phyloP scores from a whole-genome alignment of 1,140 invertebrate genomes.

The Drosophila parvula region DNA sequence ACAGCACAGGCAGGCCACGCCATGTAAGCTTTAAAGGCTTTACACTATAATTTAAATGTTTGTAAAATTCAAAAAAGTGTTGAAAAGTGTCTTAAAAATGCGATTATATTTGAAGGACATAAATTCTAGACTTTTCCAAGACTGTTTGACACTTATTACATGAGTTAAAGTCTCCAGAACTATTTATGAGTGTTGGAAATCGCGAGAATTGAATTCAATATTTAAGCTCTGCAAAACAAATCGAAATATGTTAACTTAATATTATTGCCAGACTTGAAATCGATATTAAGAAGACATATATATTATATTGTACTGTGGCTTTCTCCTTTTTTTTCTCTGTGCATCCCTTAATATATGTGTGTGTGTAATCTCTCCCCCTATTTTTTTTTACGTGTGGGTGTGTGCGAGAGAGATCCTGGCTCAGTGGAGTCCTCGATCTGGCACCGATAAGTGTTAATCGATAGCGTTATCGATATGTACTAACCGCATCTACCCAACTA shows the following conservation, averaged over 20 bases:
- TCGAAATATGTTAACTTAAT: neutral
- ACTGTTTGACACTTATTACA: neutral
- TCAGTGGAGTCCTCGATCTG: constrained; percentile 16
- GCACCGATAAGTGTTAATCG: constrained; percentile 2
- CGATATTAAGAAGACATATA: neutral
- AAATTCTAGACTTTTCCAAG: neutral
- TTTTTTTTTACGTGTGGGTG: constrained; percentile 9
- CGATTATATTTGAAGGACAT: neutral
- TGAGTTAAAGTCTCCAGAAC: neutral
- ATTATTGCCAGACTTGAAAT: neutral
- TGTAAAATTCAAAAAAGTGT: neutral
- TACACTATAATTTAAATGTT: neutral
- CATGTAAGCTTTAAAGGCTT: too few species aligned
- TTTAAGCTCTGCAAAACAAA: neutral
- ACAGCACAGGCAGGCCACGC: too few species aligned
- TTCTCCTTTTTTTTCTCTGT: constrained; percentile 10
- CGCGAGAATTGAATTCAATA: neutral
- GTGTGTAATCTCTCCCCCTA: constrained; percentile 20
- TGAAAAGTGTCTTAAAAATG: neutral
- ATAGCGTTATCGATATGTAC: constrained; percentile 38
- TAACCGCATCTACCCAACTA: constrained; percentile 45
- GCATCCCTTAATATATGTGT: constrained; percentile 19
- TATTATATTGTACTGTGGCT: neutral
- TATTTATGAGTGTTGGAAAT: neutral
- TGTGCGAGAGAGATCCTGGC: constrained; percentile 32